These are phyloP conservation scores for Drosophila falleni DNA, from an alignment of 2,888 invertebrate genomes.

Conservation along the genomic window DNA sequence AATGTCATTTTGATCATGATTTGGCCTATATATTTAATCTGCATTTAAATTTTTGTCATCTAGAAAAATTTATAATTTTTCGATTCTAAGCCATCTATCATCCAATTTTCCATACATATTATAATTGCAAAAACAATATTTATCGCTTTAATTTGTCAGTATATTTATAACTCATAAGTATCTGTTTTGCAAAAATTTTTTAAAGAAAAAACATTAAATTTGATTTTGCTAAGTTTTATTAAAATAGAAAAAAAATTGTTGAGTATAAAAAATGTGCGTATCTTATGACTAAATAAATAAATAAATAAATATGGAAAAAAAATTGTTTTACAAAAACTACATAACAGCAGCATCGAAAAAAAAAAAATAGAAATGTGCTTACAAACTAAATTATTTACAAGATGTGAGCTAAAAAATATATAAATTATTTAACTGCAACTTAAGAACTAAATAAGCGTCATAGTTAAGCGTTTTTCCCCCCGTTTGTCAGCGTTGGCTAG, in stretches of 20 bases:
- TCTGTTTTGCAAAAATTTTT: background rate
- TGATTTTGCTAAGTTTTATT: slow-evolving; percentile 59
- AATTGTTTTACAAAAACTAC: slow-evolving; percentile 67
- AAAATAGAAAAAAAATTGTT: slow-evolving; percentile 34
- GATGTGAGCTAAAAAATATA: slow-evolving; percentile 20
- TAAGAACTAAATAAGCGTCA: slow-evolving; percentile 83
- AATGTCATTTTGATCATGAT: too few species aligned
- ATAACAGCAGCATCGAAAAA: slow-evolving; percentile 71
- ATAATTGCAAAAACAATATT: background rate
- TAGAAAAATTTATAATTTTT: too few species aligned
- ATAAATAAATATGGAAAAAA: slow-evolving; percentile 59
- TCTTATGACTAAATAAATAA: slow-evolving; percentile 47
- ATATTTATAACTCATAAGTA: too few species aligned
- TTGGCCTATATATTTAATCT: too few species aligned
- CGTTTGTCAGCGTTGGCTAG: slow-evolving; percentile 80
- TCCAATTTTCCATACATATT: too few species aligned
- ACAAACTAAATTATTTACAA: slow-evolving; percentile 42
- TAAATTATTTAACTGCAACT: slow-evolving; percentile 38
- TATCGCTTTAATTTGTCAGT: too few species aligned
- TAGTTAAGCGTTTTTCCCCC: slow-evolving; percentile 83
- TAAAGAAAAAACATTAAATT: slow-evolving; percentile 1
- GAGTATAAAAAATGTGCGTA: slow-evolving; percentile 30
- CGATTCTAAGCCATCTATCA: too few species aligned
- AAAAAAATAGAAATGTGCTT: background rate
- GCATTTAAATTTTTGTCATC: too few species aligned